Evolutionary conservation across 2,797 vertebrate species (phyloP).

Genomic region (Salarias fasciatus): DNA sequence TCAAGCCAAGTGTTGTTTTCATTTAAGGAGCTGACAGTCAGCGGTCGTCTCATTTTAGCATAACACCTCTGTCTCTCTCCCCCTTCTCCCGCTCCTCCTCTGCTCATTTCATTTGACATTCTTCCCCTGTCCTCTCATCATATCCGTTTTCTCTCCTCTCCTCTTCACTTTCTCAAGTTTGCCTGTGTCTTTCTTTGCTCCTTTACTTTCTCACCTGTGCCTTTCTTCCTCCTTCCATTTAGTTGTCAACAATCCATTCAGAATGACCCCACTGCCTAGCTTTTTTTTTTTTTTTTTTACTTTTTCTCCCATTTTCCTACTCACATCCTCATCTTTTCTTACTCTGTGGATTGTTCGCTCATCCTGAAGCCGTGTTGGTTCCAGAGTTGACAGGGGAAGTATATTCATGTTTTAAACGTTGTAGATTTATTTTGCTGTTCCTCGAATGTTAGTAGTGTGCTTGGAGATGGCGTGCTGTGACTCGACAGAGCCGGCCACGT

Average conservation of each 20-base stretch:
- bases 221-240: conserved; percentile 18
- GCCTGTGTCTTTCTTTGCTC: conserved; percentile 3
- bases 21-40: conserved; percentile 73
- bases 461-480: not conserved
- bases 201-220: conserved; percentile 8
- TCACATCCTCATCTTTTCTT: conserved; percentile 29
- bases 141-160: conserved; percentile 21
- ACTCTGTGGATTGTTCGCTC: not conserved
- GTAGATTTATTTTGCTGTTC: conserved; percentile 24
- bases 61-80: conserved; percentile 45
- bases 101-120: conserved; percentile 44
- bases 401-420: conserved; percentile 25
- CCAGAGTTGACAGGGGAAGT: conserved; percentile 28
- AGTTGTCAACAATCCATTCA: conserved; percentile 51
- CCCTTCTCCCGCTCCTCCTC: conserved; percentile 10
- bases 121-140: conserved; percentile 36
- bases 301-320: conserved; percentile 38
- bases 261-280: conserved; percentile 13
- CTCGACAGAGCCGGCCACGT: conserved; percentile 34
- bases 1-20: conserved; percentile 69
- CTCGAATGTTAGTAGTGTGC: conserved; percentile 2
- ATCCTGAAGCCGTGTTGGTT: conserved; percentile 40
- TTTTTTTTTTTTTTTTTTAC: conserved; percentile 6
- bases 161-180: conserved; percentile 9
- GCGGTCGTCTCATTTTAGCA: conserved; percentile 58